Evolutionary conservation across 2,888 invertebrate genomes (phyloP), one percentile per base, ranked within the genome.

Genomic region (Byasa hedistus): DNA sequence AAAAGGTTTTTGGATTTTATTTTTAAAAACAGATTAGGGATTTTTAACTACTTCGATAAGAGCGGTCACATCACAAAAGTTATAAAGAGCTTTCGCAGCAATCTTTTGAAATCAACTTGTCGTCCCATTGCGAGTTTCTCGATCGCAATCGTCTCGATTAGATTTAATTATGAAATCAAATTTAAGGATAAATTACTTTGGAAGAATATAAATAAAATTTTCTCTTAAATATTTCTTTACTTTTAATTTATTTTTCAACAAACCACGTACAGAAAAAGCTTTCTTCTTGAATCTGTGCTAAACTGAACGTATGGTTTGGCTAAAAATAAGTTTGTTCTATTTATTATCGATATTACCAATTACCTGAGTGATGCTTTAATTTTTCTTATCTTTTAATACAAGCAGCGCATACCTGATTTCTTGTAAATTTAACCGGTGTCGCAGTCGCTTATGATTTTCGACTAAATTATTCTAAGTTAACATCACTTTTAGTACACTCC

Each of bases 81-180:
- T 54, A 54, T 54, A 61, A 61, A 61, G 22, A 22, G 54, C 54
- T 22, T 52, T 36, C 61, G 17, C 54, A 61, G 61, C 74, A 75
- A 82, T 80, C 76, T 80, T 75, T 77, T 75, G 72, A 77, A 80
- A 83, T 84, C 86, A 83, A 84, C 80, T 85, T 83, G 86, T 84
- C 83, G 80, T 77, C 81, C 81, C 76, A 81, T 83, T 79, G 85
- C 80, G 84, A 48, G 48, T 48, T 48, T n/a, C 19, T n/a, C 7
- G n/a, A 48, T n/a, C 12, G 48, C 48, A 7, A n/a, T 48, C 7
- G 48, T 48, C 48, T 48, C 19, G n/a, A 48, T 15, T n/a, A n/a
- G 48, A n/a, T 48, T 48, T 48, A 48, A n/a, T 48, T 19, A 19
- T 48, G 1, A 48, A 48, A n/a, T 48, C 5, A 4, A n/a, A 48